Conservation (phyloP, 1,140 invertebrate species). For the Bombus haemorrhoidalis region DNA sequence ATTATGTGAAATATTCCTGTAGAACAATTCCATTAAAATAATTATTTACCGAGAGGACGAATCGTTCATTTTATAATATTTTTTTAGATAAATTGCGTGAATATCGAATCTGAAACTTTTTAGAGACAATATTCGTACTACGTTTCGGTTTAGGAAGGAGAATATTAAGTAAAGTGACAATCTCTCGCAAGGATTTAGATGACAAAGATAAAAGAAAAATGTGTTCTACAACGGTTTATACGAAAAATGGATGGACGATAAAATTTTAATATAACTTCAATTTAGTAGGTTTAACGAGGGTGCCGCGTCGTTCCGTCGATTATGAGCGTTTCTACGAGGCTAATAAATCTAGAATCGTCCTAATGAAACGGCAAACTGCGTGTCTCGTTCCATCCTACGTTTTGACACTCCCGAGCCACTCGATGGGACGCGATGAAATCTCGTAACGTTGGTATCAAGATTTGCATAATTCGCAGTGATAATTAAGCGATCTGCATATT, state of each 20-base stretch:
- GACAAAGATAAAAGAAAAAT: background rate
- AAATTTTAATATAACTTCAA: background rate
- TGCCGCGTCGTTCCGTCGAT: background rate
- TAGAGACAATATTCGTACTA: background rate
- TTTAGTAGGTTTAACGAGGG: background rate
- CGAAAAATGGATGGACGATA: background rate
- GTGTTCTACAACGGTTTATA: background rate
- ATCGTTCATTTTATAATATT: background rate
- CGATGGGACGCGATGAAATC: conserved; percentile 59
- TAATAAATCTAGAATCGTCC: conserved; percentile 32
- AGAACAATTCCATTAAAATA: background rate
- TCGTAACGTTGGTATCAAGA: conserved; percentile 66
- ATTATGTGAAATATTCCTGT: conserved; percentile 48
- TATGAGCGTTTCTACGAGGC: conserved; percentile 17
- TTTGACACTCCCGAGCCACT: conserved; percentile 28
- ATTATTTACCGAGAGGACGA: background rate
- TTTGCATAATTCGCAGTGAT: conserved; percentile 76
- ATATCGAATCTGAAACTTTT: background rate
- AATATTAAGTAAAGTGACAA: conserved; percentile 13
- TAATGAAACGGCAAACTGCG: conserved; percentile 57
- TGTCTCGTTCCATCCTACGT: conserved; percentile 34
- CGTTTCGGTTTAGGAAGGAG: background rate
- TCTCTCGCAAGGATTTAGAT: background rate
- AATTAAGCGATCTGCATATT: conserved; percentile 79
- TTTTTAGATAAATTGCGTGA: background rate